Base-by-base conservation (phyloP, 2,797 vertebrate species). In the Acridotheres tristis region DNA sequence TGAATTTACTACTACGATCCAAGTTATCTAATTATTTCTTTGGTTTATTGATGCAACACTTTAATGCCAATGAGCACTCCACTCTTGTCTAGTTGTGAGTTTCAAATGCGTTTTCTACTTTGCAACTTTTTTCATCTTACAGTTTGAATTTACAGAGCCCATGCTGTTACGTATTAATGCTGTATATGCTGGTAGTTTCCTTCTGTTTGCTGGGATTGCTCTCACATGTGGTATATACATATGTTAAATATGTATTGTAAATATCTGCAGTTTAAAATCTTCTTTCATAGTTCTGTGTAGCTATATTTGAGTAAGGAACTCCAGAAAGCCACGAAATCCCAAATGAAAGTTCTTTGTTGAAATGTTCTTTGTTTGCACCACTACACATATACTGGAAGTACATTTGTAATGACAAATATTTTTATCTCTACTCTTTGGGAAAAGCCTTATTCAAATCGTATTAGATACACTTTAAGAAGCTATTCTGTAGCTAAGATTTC, bases 151-250 rank as follows among this genome's bases (percentile, higher is more conserved):
- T 68, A 36, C 1, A 25, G 5, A 61, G 5, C 10, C 4, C 1
- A 0, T 18, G 5, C 7, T 45, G 4, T 45, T 54, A 40, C 2
- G 20, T 34, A 7, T n/a, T 21, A 27, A 63, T 1, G 2, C 22
- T 51, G 36, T n/a, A 58, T 45, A 63, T 14, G 18, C 8, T 42
- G 17, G 8, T 32, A 42, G 36, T 25, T 84, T 17, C 27, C 30
- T 29, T 67, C 19, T 10, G 3, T 62, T 89, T 36, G 4, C 16
- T 38, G 21, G 18, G 15, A 21, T 47, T 73, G 11, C 11, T 90
- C 13, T 90, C 9, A 3, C 3, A 1, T 13, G 7, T 14, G 2
- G 5, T 62, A 29, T 1, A 8, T 29, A 16, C 0, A 0, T 26
- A 16, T 0, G 5, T 51, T 34, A 66, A 69, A 48, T 6, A 21